Evolutionary conservation across 92 coral and sea anemone genomes (phyloP).

Genomic region (Epizoanthus fatuus): DNA sequence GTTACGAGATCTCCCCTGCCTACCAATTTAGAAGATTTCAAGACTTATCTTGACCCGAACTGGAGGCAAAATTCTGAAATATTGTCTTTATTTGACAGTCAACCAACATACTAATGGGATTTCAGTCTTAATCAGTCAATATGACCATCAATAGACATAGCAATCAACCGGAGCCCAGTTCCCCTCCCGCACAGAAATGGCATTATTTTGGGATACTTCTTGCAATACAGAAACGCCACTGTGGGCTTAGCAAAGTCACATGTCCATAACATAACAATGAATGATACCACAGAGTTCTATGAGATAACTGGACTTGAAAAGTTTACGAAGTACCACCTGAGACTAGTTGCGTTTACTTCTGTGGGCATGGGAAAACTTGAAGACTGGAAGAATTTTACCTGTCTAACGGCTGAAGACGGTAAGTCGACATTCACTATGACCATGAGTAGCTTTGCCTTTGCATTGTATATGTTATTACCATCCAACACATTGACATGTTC

Average conservation of each 20-base stretch:
- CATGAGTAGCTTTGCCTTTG: too few relatives aligned
- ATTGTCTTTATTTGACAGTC: too few relatives aligned
- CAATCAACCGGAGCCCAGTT: conserved; percentile 43
- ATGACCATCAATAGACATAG: too few relatives aligned
- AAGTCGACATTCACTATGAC: background rate
- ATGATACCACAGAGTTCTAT: background rate
- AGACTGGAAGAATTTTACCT: background rate
- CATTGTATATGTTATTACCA: too few relatives aligned
- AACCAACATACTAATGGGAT: too few relatives aligned
- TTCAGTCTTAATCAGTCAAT: too few relatives aligned
- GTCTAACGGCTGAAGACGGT: conserved; percentile 56
- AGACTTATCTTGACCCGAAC: too few relatives aligned
- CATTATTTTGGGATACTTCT: conserved; percentile 23
- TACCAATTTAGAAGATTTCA: too few relatives aligned
- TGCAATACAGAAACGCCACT: conserved; percentile 26
- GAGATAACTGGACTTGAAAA: conserved; percentile 21
- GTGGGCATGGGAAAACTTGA: conserved; percentile 28
- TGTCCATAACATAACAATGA: background rate
- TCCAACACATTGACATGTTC: too few relatives aligned
- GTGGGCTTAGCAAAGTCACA: too few relatives aligned
- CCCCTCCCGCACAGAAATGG: conserved; percentile 38
- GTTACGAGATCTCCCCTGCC: too few relatives aligned
- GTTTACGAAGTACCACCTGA: conserved; percentile 45
- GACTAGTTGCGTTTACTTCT: conserved; percentile 46
- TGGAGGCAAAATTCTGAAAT: too few relatives aligned